Evolutionary conservation across 2,888 invertebrate species (phyloP).

Genomic region (Polylopha cassiicola): DNA sequence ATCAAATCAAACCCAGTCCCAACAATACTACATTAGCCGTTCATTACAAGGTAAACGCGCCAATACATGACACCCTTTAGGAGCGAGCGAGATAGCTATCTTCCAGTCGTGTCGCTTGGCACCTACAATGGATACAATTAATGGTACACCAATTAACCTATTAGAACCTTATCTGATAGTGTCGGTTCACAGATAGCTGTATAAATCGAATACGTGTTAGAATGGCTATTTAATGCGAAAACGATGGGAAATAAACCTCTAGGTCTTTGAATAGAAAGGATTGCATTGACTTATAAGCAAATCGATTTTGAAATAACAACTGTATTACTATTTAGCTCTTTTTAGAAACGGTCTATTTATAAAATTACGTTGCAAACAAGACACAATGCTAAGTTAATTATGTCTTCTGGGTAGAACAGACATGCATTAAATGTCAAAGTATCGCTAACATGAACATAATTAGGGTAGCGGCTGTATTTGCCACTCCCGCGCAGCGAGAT

Average conservation of each 20-base stretch:
- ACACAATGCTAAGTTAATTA: constrained; percentile 11
- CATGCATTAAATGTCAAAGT: constrained; percentile 13
- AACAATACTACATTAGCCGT: too few relatives aligned
- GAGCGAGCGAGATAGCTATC: constrained; percentile 23
- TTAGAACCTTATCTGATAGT: constrained; percentile 24
- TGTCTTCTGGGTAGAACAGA: constrained; percentile 15
- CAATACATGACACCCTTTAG: constrained; percentile 23
- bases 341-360: not conserved
- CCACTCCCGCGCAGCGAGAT: constrained; percentile 16
- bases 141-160: constrained; percentile 41
- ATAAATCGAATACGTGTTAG: constrained; percentile 15
- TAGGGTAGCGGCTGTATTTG: constrained; percentile 7
- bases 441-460: constrained; percentile 22
- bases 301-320: too few relatives aligned
- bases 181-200: constrained; percentile 11
- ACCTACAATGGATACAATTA: constrained; percentile 31
- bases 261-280: too few relatives aligned
- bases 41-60: constrained; percentile 18
- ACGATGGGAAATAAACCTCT: not conserved
- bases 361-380: constrained; percentile 4
- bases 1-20: too few relatives aligned
- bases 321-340: not conserved
- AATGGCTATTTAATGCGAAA: constrained; percentile 8
- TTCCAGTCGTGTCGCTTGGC: constrained; percentile 23
- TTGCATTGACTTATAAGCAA: too few relatives aligned